Percentiles rank a stretch among this genome's conserved stretches.
phyloP scores from a whole-genome alignment of 30 jellyfish, hydroid and myxozoan species.

The Catostylus mosaicus region DNA sequence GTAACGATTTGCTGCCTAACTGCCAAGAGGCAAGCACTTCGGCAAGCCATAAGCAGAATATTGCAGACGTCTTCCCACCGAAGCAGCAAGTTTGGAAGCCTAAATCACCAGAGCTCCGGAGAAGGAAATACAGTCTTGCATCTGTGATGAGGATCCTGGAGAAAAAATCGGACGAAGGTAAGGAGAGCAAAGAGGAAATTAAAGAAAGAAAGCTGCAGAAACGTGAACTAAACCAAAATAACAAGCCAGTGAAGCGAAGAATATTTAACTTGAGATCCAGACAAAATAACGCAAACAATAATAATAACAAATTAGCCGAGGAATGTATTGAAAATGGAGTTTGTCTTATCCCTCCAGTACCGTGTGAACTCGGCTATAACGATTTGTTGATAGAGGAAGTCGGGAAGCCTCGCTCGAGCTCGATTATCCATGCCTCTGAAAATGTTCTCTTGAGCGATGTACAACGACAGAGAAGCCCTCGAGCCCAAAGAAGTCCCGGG shows the following conservation, averaged over 20 bases:
- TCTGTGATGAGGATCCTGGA: constrained; percentile 69
- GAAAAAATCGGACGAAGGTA: constrained; percentile 41
- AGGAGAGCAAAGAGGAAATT: constrained; percentile 35
- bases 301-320: background rate
- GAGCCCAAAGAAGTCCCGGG: constrained; percentile 19
- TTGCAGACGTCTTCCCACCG: background rate
- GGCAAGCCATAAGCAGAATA: background rate
- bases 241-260: constrained; percentile 52
- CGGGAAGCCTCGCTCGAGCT: constrained; percentile 60
- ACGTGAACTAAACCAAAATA: constrained; percentile 36
- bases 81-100: constrained; percentile 36
- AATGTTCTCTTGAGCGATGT: constrained; percentile 54
- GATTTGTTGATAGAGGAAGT: constrained; percentile 66
- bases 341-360: constrained; percentile 57
- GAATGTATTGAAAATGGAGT: constrained; percentile 32
- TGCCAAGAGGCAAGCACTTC: background rate
- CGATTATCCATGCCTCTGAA: constrained; percentile 55
- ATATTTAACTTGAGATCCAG: constrained; percentile 56
- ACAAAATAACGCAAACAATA: constrained; percentile 23
- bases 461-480: constrained; percentile 69
- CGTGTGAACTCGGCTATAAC: constrained; percentile 53
- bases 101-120: constrained; percentile 64
- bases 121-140: constrained; percentile 76
- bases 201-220: constrained; percentile 47
- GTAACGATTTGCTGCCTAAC: constrained; percentile 9